Conservation (phyloP, 30 jellyfish, hydroid and myxozoan species). For the Rhopilema esculentum region DNA sequence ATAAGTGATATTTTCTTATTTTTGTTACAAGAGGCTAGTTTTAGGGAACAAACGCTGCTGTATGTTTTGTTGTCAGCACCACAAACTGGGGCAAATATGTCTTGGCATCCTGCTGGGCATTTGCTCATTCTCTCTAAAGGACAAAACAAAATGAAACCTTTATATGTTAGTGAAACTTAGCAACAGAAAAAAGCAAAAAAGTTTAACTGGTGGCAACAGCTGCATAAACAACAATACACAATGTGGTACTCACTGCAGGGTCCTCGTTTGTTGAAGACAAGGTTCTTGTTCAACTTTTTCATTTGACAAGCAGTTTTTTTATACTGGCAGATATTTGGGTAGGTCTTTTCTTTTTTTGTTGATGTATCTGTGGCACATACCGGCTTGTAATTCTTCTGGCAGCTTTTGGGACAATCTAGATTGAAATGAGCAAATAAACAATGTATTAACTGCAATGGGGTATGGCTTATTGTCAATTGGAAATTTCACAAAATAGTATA, state of each 20-base stretch:
- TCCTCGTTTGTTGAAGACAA: conserved; percentile 64
- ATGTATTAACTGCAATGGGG: background rate
- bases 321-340: conserved; percentile 73
- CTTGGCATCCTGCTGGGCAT: conserved; percentile 82
- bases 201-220: background rate
- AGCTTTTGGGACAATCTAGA: conserved; percentile 70
- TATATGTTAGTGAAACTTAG: no score
- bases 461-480: no score
- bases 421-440: background rate
- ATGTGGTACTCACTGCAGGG: conserved; percentile 85
- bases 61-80: conserved; percentile 69
- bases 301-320: conserved; percentile 57
- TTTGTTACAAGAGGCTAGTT: conserved; percentile 54
- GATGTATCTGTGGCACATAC: conserved; percentile 63
- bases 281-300: conserved; percentile 16
- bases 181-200: background rate
- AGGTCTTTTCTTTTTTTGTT: conserved; percentile 62
- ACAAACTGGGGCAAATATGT: conserved; percentile 89
- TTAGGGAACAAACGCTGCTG: conserved; percentile 86
- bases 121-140: conserved; percentile 47
- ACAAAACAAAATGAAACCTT: background rate
- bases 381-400: conserved; percentile 76
- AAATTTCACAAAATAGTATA: background rate
- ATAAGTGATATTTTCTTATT: conserved; percentile 30
- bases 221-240: background rate